A percentile compares a stretch with the other conserved stretches of the same genome.
These are phyloP conservation scores for Netelia melanura DNA, from an alignment of 2,888 invertebrate species.

Conservation along the genomic window DNA sequence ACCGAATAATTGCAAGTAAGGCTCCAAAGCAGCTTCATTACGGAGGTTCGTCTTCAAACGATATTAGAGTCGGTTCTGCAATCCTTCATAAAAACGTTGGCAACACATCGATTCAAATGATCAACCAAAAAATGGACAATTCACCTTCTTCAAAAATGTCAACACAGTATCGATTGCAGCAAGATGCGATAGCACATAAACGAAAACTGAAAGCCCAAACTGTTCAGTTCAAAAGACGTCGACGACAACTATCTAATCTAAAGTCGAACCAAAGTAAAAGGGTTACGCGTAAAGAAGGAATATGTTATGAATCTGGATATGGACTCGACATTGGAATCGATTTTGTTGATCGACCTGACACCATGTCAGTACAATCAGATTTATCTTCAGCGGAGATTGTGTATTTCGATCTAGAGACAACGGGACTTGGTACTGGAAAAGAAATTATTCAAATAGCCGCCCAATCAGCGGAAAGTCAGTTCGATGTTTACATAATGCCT, in stretches of 20 bases:
- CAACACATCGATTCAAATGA: constrained; percentile 16
- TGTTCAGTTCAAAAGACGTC: constrained; percentile 55
- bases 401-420: constrained; percentile 54
- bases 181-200: constrained; percentile 55
- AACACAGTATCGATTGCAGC: constrained; percentile 10
- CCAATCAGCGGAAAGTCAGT: constrained; percentile 4
- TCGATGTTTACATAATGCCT: constrained; percentile 26
- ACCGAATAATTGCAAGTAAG: constrained; percentile 58
- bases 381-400: constrained; percentile 16
- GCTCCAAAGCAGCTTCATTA: constrained; percentile 66
- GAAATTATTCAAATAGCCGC: not conserved
- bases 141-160: constrained; percentile 54
- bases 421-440: no score
- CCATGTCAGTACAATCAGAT: not conserved
- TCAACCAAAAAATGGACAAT: constrained; percentile 38
- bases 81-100: constrained; percentile 66
- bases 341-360: constrained; percentile 47
- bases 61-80: constrained; percentile 63
- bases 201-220: not conserved
- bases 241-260: constrained; percentile 47
- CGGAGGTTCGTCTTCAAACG: constrained; percentile 64
- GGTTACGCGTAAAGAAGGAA: constrained; percentile 43
- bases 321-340: constrained; percentile 57
- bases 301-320: constrained; percentile 52
- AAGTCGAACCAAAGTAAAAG: constrained; percentile 33